Conservation (phyloP, 2,797 vertebrate species). For the Labeo calbasu region DNA sequence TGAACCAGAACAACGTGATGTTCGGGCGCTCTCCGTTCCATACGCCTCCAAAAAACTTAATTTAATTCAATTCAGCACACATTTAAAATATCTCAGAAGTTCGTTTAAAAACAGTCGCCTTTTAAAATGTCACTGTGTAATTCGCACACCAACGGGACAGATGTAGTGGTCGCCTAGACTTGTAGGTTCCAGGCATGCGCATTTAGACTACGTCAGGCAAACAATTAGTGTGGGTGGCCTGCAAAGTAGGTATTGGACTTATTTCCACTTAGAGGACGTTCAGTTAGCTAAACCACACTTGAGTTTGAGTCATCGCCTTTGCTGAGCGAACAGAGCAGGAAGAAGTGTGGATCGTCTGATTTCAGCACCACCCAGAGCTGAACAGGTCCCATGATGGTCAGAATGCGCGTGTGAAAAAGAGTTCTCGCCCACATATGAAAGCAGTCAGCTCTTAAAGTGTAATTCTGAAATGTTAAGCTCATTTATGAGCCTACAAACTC, state of each 20-base stretch:
- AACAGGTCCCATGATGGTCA: not conserved
- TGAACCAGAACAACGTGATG: not conserved
- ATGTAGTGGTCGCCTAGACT: not conserved
- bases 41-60: not conserved
- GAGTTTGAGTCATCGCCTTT: not conserved
- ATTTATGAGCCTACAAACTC: not conserved
- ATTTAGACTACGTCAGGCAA: not conserved
- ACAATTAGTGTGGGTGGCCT: not conserved
- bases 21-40: not conserved
- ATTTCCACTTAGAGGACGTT: not conserved
- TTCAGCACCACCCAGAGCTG: conserved; percentile 18
- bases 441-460: not conserved
- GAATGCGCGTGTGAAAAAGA: not conserved
- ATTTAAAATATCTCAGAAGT: too few relatives aligned
- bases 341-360: not conserved
- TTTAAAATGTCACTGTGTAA: not conserved
- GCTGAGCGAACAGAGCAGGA: not conserved
- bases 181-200: not conserved
- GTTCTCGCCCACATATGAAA: not conserved
- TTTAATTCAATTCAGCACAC: not conserved
- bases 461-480: not conserved
- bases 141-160: not conserved
- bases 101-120: not conserved
- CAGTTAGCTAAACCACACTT: not conserved
- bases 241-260: not conserved